Base-by-base conservation (phyloP, 2,888 invertebrate genomes). In the Endomychus coccineus region DNA sequence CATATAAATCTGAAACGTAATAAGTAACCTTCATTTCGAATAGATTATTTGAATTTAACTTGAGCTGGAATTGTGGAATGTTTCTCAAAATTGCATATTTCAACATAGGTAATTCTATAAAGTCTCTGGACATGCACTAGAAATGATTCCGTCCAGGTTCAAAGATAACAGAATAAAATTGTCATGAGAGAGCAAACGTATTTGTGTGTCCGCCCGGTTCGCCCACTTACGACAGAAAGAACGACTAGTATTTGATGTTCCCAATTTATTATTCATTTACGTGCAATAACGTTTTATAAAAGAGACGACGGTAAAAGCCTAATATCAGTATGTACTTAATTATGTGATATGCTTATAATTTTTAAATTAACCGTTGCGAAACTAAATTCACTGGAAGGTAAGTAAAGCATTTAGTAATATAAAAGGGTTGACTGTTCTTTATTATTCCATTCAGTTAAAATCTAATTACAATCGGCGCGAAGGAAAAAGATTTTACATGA, bases 131-230 rank as follows among this genome's bases (percentile, higher is more conserved):
- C 59, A 58, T 51, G 52, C n/a, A 50, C 48, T 48, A 44, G 42
- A 37, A 49, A 48, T 54, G 52, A 56, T 56, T 53, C 46, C 50
- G 40, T 52, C 46, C 46, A 34, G 46, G 52, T 48, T 59, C 58
- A 58, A 58, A 56, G 57, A 59, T 51, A 55, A 55, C 55, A 48
- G 49, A 56, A 55, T 54, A 56, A 57, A n/a, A 58, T 58, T 53
- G 56, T 51, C 55, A 51, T 52, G 53, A 55, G 56, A 54, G 54
- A 48, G 52, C n/a, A n/a, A 56, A 56, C 50, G 49, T 40, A 40
- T 45, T 39, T n/a, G 21, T 24, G 24, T 27, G 17, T 36, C 22
- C 37, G 36, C 39, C 40, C 39, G 40, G 36, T 39, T 43, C 42
- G 49, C 53, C 56, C 53, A 46, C 46, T 48, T 52, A 54, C 54